Evolutionary conservation across 2,797 vertebrate genomes (phyloP).

Genomic region (Loris lydekkerianus): DNA sequence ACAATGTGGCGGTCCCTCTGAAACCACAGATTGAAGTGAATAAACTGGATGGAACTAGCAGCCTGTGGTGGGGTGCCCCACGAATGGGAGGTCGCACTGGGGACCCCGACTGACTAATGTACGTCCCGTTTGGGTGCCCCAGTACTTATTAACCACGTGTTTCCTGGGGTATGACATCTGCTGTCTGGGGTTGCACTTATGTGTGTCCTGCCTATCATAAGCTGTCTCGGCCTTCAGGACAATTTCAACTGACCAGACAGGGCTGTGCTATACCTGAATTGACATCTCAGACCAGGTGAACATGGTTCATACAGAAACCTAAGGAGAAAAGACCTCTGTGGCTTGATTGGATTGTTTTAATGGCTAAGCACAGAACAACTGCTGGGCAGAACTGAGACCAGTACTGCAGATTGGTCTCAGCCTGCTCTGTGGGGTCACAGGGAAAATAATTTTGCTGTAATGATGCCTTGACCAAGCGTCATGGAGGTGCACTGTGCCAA

Average conservation of each 20-base stretch:
- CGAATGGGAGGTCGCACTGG: rapidly evolving
- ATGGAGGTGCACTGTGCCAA: background rate
- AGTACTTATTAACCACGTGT: background rate
- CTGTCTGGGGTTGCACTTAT: background rate
- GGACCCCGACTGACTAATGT: background rate
- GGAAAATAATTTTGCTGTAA: background rate
- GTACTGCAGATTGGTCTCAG: background rate
- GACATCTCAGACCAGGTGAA: background rate
- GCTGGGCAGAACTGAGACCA: background rate
- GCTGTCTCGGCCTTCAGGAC: background rate
- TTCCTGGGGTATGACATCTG: background rate
- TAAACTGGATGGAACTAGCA: background rate
- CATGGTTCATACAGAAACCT: background rate
- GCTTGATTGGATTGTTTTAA: background rate
- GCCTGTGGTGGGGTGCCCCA: background rate
- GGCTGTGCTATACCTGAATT: background rate
- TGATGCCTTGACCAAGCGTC: background rate
- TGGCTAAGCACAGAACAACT: background rate
- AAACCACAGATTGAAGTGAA: background rate
- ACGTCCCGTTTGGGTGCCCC: background rate
- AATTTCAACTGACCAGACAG: background rate
- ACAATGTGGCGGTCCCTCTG: background rate
- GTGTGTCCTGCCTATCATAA: background rate
- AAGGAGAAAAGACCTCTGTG: background rate
- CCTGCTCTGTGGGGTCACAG: background rate